Base-by-base conservation (phyloP, 2,888 invertebrate genomes). In the Latrodectus elegans region DNA sequence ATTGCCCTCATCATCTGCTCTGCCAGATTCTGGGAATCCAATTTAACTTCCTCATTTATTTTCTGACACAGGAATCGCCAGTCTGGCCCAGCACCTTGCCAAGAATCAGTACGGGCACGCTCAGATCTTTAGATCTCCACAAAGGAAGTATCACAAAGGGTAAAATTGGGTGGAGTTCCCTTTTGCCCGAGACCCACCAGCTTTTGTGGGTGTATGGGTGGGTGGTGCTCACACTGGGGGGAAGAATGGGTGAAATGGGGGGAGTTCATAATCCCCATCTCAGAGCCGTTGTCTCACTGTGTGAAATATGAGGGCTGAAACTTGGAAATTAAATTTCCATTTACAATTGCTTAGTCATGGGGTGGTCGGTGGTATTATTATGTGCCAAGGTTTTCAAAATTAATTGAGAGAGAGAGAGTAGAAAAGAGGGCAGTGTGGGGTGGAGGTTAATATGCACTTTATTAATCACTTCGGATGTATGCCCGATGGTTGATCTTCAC, bases 251-350 rank as follows among this genome's bases (percentile, higher is more conserved):
- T 60, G 11, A 3, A 60, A n/a, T 10, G 60, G 60, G 60, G n/a
- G 14, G 60, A n/a, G 6, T 60, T 60, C 73, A 67, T 81, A 73
- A 81, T 81, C 74, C 67, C 73, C 73, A 60, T 64, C 52, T 51
- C 22, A 60, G 65, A 11, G 64, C 60, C 26, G 76, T 65, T 76
- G 65, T 77, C 51, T 68, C 60, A 52, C 8, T 75, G 80, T 76
- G 79, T 80, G 72, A 86, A 86, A 86, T 86, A 86, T 81, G 86
- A 86, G 75, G 70, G 75, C 86, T 64, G 85, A 80, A 86, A 81
- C 86, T 80, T 72, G 81, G 75, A 86, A 86, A 86, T 86, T 86
- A 86, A 86, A 86, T 86, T 86, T 81, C 86, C 86, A 80, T 86
- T 76, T 81, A 86, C 68, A 22, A 75, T 81, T 72, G 74, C 76